phyloP scores from a whole-genome alignment of 1,140 invertebrate species.

The Fopius arisanus region DNA sequence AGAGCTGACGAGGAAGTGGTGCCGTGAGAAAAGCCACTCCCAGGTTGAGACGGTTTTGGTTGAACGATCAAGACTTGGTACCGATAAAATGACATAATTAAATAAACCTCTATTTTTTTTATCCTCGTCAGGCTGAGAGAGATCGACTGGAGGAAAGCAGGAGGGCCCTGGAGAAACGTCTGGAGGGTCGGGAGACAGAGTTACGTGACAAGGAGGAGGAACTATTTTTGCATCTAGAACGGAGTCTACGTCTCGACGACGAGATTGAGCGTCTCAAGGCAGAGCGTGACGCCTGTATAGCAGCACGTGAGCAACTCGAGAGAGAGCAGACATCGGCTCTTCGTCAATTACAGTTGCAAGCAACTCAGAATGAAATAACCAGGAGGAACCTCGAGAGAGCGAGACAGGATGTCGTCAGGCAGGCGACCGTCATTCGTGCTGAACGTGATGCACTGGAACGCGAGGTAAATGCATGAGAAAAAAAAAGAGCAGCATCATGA shows the following conservation, averaged over 20 bases:
- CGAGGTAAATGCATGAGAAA: constrained; percentile 60
- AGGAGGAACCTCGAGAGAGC: constrained; percentile 68
- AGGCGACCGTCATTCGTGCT: constrained; percentile 68
- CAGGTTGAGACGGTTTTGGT: not conserved
- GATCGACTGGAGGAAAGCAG: constrained; percentile 66
- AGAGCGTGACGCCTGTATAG: constrained; percentile 51
- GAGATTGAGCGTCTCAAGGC: constrained; percentile 63
- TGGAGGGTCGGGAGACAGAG: constrained; percentile 67
- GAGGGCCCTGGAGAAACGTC: constrained; percentile 61
- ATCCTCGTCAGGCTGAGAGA: constrained; percentile 65
- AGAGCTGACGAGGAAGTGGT: not conserved
- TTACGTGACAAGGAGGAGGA: constrained; percentile 71
- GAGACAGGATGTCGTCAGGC: constrained; percentile 68
- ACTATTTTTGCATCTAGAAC: constrained; percentile 70
- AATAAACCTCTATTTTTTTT: constrained; percentile 12
- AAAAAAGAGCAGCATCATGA: constrained; percentile 7
- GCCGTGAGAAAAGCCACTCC: constrained; percentile 8
- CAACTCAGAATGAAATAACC: constrained; percentile 67
- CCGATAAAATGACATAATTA: not conserved
- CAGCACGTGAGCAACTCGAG: constrained; percentile 48
- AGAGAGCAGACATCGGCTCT: constrained; percentile 48
- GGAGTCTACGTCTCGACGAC: constrained; percentile 69
- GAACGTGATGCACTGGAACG: constrained; percentile 69
- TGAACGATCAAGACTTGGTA: not conserved
- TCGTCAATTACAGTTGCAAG: constrained; percentile 66